Evolutionary conservation across 2,888 invertebrate genomes (phyloP).

Genomic region (Plagiodera versicolora): DNA sequence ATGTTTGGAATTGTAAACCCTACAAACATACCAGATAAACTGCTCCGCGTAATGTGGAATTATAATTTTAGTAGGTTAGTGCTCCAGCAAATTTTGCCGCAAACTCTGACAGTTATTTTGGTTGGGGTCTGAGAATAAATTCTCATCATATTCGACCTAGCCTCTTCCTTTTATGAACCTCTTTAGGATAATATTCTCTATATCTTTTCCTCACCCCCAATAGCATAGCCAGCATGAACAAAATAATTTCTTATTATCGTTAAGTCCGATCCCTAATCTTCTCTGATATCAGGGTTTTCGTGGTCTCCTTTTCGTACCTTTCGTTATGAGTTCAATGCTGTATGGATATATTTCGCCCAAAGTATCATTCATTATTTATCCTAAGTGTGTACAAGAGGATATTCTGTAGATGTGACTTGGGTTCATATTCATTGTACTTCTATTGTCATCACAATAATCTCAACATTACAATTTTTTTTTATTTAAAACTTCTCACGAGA

Average conservation of each 20-base stretch:
- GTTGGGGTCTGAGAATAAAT: constrained; percentile 22
- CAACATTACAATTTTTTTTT: too few relatives aligned
- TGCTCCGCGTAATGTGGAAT: background rate
- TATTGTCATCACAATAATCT: too few relatives aligned
- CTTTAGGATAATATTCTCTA: constrained; percentile 24
- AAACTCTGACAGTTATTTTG: constrained; percentile 20
- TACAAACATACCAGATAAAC: too few relatives aligned
- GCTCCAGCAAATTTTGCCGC: background rate
- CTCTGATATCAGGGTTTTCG: constrained; percentile 16
- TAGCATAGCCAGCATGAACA: constrained; percentile 20
- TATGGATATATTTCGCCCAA: background rate
- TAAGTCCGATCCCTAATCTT: constrained; percentile 21
- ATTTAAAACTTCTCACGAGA: too few relatives aligned
- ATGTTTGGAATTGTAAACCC: too few relatives aligned
- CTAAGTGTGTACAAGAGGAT: too few relatives aligned
- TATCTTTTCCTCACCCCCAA: constrained; percentile 15
- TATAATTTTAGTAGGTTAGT: background rate
- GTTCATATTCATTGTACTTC: too few relatives aligned
- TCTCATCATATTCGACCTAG: constrained; percentile 18
- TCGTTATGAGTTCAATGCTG: background rate
- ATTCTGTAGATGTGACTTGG: too few relatives aligned
- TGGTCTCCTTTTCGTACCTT: constrained; percentile 8
- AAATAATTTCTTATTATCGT: constrained; percentile 31
- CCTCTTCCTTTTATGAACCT: constrained; percentile 23
- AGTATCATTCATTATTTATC: background rate